phyloP scores from a whole-genome alignment of 2,888 invertebrate species.

The Podotricha telesiphe region DNA sequence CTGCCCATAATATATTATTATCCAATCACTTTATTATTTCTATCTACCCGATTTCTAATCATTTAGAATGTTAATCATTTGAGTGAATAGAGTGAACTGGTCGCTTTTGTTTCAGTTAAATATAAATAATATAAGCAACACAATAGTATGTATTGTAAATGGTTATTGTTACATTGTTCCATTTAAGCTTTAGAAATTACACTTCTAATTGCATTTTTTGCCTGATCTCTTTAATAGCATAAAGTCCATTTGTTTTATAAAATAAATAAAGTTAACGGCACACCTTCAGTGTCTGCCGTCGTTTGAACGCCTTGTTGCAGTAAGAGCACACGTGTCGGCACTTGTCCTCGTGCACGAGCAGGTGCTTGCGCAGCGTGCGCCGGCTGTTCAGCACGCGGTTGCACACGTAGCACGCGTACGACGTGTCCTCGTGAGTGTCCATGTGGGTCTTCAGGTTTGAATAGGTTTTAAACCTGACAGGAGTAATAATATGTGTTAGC shows the following conservation, averaged over 20 bases:
- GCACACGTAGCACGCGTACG: slow-evolving; percentile 81
- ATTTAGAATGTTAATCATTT: too few relatives aligned
- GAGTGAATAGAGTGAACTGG: too few relatives aligned
- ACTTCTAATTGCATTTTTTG: too few relatives aligned
- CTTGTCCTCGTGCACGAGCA: slow-evolving; percentile 80
- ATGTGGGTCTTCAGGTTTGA: slow-evolving; percentile 82
- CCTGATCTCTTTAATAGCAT: too few relatives aligned
- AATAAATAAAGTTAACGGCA: not conserved
- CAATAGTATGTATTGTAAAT: too few relatives aligned
- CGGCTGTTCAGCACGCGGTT: slow-evolving; percentile 79
- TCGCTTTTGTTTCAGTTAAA: too few relatives aligned
- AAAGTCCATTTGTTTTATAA: too few relatives aligned
- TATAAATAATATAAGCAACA: too few relatives aligned
- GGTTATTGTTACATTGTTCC: too few relatives aligned
- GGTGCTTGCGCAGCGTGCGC: slow-evolving; percentile 80
- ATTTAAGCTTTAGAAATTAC: too few relatives aligned
- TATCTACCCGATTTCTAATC: too few relatives aligned
- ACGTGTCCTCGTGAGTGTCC: slow-evolving; percentile 82
- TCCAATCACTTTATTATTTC: too few relatives aligned
- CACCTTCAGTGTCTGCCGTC: slow-evolving; percentile 79
- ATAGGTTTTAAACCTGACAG: slow-evolving; percentile 79
- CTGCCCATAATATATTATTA: slow-evolving; percentile 55
- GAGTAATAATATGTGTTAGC: not conserved
- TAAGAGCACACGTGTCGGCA: slow-evolving; percentile 81
- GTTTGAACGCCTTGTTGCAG: slow-evolving; percentile 82